These are phyloP conservation scores for Drosophila bifasciata DNA, from an alignment of 1,140 invertebrate species.

Conservation along the genomic window DNA sequence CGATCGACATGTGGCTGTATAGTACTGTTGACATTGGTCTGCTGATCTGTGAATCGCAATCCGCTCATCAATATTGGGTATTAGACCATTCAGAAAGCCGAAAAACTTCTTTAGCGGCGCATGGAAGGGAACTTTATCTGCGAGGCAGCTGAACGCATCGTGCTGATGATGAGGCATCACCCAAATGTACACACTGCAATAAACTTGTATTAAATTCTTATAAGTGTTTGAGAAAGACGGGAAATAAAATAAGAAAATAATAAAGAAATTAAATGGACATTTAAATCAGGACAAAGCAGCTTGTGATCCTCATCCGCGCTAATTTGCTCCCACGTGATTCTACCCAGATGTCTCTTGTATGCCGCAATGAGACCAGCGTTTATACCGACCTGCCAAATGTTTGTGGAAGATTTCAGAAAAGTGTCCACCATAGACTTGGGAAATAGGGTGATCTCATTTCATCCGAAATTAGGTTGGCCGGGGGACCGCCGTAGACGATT, in stretches of 20 bases:
- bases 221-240: neutral
- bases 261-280: neutral
- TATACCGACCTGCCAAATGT: slow-evolving; percentile 93
- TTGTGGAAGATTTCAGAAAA: neutral
- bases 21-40: neutral
- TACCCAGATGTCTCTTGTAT: slow-evolving; percentile 98
- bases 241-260: slow-evolving; percentile 2
- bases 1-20: slow-evolving; percentile 12
- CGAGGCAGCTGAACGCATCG: slow-evolving; percentile 97
- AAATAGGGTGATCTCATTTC: neutral
- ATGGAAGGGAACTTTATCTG: slow-evolving; percentile 99
- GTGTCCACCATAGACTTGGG: neutral
- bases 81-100: slow-evolving; percentile 95
- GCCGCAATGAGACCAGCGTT: slow-evolving; percentile 98
- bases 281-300: slow-evolving; percentile 85
- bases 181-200: slow-evolving; percentile 96
- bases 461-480: slow-evolving; percentile 77
- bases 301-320: slow-evolving; percentile 98
- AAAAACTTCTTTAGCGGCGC: slow-evolving; percentile 96
- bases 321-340: slow-evolving; percentile 96
- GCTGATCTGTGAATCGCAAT: slow-evolving; percentile 93
- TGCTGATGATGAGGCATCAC: slow-evolving; percentile 99
- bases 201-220: neutral
- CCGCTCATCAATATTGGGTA: slow-evolving; percentile 94
- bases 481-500: no score